These are phyloP conservation scores for Xiphias gladius DNA, from an alignment of 2,113 vertebrate genomes.

Conservation along the genomic window DNA sequence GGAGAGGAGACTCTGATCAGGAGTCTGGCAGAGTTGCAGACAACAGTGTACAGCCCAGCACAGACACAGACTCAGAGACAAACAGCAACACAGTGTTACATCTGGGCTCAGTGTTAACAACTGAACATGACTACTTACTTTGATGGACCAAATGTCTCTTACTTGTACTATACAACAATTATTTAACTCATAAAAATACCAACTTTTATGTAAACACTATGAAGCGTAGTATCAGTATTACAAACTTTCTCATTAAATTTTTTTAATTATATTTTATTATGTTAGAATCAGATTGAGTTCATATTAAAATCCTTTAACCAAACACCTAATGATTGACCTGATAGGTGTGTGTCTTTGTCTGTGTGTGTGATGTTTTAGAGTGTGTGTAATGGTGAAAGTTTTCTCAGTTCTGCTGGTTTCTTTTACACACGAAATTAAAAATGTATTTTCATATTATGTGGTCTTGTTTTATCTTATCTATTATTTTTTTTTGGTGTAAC, in stretches of 20 bases:
- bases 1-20: conserved; percentile 19
- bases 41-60: background rate
- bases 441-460: conserved; percentile 34
- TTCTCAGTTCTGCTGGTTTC: background rate
- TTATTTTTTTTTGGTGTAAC: background rate
- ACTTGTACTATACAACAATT: background rate
- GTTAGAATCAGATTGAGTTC: background rate
- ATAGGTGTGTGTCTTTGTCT: background rate
- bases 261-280: conserved; percentile 2
- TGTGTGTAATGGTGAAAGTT: accelerated
- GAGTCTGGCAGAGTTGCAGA: conserved; percentile 9
- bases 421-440: conserved; percentile 39
- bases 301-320: background rate
- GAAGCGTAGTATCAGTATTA: conserved; percentile 9
- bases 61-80: conserved; percentile 22
- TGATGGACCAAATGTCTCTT: conserved; percentile 41
- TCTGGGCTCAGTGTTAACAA: conserved; percentile 76
- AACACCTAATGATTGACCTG: background rate
- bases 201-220: background rate
- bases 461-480: background rate
- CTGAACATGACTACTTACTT: conserved; percentile 80
- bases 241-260: background rate
- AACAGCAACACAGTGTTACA: conserved; percentile 59
- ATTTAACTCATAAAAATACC: background rate
- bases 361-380: background rate